phyloP scores from a whole-genome alignment of 92 coral and sea anemone species.

The Palythoa heliodiscus region DNA sequence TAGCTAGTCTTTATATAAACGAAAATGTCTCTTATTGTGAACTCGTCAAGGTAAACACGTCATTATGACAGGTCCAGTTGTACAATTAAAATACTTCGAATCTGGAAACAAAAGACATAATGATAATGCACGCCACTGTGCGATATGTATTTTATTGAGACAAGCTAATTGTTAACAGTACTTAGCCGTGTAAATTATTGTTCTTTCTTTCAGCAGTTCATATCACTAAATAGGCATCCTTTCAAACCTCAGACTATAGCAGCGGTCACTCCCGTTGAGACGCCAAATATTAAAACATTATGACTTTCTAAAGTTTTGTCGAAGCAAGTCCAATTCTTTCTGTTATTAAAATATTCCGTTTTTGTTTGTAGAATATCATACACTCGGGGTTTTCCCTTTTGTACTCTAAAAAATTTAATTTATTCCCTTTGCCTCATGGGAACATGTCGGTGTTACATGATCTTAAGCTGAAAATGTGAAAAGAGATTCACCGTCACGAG shows the following conservation, averaged over 20 bases:
- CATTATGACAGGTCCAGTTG: neutral
- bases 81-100: conserved; percentile 5
- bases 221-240: neutral
- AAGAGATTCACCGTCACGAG: too few species aligned
- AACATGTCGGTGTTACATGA: too few species aligned
- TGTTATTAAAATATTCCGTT: too few species aligned
- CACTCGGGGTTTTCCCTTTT: too few species aligned
- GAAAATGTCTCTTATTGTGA: conserved; percentile 9
- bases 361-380: too few species aligned
- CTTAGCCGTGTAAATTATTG: neutral
- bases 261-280: too few species aligned
- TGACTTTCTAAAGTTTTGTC: too few species aligned
- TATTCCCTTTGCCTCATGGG: too few species aligned
- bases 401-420: too few species aligned
- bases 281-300: too few species aligned
- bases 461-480: too few species aligned
- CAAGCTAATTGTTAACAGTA: neutral
- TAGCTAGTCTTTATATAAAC: neutral
- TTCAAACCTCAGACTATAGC: neutral
- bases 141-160: neutral
- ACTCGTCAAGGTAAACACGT: neutral
- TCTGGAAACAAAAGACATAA: neutral
- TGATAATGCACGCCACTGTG: neutral
- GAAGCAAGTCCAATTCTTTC: too few species aligned
- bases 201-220: neutral